phyloP scores from a whole-genome alignment of 2,797 vertebrate genomes.

The Acanthurus leucopareius region DNA sequence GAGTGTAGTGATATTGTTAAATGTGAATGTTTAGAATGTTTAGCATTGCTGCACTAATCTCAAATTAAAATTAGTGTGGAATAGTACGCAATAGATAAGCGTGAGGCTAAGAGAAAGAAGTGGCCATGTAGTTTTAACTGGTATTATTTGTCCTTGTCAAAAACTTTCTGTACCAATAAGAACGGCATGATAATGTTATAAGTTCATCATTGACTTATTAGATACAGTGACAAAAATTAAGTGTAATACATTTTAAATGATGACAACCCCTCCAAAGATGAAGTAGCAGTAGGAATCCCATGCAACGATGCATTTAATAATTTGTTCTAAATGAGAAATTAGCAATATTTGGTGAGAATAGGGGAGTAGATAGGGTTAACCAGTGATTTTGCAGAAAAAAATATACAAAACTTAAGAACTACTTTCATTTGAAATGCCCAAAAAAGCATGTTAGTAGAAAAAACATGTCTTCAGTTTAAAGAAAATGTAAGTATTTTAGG shows the following conservation, averaged over 20 bases:
- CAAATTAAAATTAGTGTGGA: too few species aligned
- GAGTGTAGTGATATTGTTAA: neutral
- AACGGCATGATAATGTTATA: neutral
- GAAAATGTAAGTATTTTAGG: too few species aligned
- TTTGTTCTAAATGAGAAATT: neutral
- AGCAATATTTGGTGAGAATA: neutral
- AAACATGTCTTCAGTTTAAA: neutral
- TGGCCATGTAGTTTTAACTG: too few species aligned
- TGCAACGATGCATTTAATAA: neutral
- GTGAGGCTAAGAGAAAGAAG: too few species aligned
- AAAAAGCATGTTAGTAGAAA: neutral
- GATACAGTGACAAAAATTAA: neutral
- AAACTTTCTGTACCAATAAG: too few species aligned
- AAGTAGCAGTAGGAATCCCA: neutral
- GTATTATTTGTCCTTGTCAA: too few species aligned
- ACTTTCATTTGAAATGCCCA: neutral
- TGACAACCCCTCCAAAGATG: neutral
- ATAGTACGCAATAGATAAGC: too few species aligned
- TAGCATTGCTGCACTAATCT: neutral
- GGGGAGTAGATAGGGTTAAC: neutral
- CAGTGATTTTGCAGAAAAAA: too few species aligned
- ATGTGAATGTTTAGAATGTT: neutral
- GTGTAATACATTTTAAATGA: neutral
- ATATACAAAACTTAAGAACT: neutral
- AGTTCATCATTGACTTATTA: neutral